Conservation (phyloP, 1,140 invertebrate genomes). For the Goniozus legneri region DNA sequence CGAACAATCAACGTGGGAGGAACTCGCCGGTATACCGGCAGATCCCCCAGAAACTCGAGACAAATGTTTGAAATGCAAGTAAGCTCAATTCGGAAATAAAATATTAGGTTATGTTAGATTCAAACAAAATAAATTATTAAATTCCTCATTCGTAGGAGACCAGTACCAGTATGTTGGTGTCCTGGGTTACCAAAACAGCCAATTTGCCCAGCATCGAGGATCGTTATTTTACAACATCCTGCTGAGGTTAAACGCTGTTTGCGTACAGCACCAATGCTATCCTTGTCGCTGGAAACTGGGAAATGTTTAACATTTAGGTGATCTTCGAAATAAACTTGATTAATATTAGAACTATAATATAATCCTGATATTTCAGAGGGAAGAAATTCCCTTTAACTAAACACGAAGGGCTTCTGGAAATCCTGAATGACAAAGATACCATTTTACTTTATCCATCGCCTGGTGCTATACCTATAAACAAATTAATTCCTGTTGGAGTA, state of each 20-base stretch:
- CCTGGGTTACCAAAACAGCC: constrained; percentile 69
- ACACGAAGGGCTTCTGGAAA: constrained; percentile 64
- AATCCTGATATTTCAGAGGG: constrained; percentile 61
- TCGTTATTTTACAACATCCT: constrained; percentile 88
- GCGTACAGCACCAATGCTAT: constrained; percentile 84
- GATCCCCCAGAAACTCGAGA: constrained; percentile 71
- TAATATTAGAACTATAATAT: not conserved
- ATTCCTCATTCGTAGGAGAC: constrained; percentile 63
- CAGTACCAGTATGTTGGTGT: constrained; percentile 87
- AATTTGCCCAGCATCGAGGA: constrained; percentile 63
- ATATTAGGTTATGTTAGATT: constrained; percentile 13
- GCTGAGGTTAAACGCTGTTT: constrained; percentile 87
- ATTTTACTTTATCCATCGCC: constrained; percentile 80
- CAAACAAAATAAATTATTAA: constrained; percentile 7
- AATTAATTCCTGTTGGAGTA: constrained; percentile 46
- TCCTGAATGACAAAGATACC: constrained; percentile 69
- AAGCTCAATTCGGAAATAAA: constrained; percentile 36
- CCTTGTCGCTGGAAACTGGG: constrained; percentile 66
- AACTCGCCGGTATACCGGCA: constrained; percentile 66
- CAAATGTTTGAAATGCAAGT: constrained; percentile 70
- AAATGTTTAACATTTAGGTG: constrained; percentile 65
- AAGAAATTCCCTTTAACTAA: constrained; percentile 75
- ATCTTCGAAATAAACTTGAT: not conserved
- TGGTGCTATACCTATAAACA: constrained; percentile 62
- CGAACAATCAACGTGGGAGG: constrained; percentile 60